Conservation (phyloP, 2,888 invertebrate species). For the Oscheius sp. region DNA sequence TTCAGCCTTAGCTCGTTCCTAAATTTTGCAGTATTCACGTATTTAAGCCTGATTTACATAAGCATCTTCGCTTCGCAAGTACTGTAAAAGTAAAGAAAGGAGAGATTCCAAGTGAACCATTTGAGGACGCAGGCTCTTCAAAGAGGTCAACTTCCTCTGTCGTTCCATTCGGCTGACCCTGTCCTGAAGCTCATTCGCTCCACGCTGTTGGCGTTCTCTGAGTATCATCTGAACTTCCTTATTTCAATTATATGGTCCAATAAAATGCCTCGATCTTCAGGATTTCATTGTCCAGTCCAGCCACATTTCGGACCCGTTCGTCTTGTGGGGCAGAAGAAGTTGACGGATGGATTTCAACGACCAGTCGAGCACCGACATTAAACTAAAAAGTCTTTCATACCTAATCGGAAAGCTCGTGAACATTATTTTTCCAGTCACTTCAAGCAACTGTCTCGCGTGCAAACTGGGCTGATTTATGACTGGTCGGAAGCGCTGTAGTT, state of each 20-base stretch:
- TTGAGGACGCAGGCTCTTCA: constrained; percentile 38
- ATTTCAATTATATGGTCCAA: neutral
- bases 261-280: constrained; percentile 49
- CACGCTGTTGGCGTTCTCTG: constrained; percentile 41
- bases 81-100: neutral
- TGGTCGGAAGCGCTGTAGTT: constrained; percentile 7
- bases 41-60: constrained; percentile 14
- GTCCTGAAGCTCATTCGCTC: constrained; percentile 38
- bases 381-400: constrained; percentile 40
- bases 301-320: constrained; percentile 41
- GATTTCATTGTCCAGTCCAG: constrained; percentile 51
- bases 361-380: constrained; percentile 52
- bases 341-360: constrained; percentile 60
- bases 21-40: neutral
- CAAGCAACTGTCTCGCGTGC: constrained; percentile 2
- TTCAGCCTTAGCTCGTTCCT: constrained; percentile 31
- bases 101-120: constrained; percentile 29
- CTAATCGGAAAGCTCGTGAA: neutral
- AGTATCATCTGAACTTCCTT: constrained; percentile 39
- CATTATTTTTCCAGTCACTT: neutral
- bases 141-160: constrained; percentile 30
- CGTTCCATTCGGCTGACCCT: constrained; percentile 31
- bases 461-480: constrained; percentile 21
- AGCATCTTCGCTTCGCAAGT: constrained; percentile 8
- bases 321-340: constrained; percentile 45